Evolutionary conservation across 2,797 vertebrate genomes (phyloP), one percentile per base, ranked within the genome.

Genomic region (Borostomias antarcticus): DNA sequence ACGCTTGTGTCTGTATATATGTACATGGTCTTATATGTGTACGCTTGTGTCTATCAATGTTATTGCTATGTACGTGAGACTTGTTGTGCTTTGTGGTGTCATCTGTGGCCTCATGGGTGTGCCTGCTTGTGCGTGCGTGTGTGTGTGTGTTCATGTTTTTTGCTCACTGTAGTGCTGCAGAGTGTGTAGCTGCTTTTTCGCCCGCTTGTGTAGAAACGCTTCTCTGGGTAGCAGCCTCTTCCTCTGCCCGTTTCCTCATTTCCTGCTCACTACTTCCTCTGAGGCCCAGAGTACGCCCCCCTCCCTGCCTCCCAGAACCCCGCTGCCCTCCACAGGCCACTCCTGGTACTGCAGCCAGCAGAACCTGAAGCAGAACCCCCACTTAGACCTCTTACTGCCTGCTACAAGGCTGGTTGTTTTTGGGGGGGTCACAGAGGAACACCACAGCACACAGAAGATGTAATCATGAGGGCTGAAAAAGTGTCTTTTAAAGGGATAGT

Each of bases 231-330:
- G 67, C 82, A 82, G 78, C n/a, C n/a, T n/a, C n/a, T n/a, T n/a
- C n/a, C n/a, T n/a, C 80, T 81, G 72, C 77, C 73, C 53, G 66
- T 88, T 87, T 76, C 86, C 75, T 88, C 88, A 91, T 87, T 85
- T 86, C 85, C 87, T 89, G 77, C 84, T 86, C 81, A 86, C 82
- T 74, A 82, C 67, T 75, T 82, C 84, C 79, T 89, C 74, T 72
- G 81, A 77, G 85, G 83, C 80, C 82, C 76, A 82, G 73, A 77
- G 56, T 75, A 78, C 15, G 26, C 79, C 72, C 58, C 30, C 70
- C 68, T 19, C 28, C 65, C 68, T 68, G 60, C 70, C 73, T 78
- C 73, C 69, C 64, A 30, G 71, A 77, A 74, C 77, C 78, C 68
- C 48, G 77, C 75, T 54, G 78, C 79, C 82, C 75, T 71, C 74